Base-by-base conservation (phyloP, 1,140 invertebrate genomes). In the Hyles vespertilio region DNA sequence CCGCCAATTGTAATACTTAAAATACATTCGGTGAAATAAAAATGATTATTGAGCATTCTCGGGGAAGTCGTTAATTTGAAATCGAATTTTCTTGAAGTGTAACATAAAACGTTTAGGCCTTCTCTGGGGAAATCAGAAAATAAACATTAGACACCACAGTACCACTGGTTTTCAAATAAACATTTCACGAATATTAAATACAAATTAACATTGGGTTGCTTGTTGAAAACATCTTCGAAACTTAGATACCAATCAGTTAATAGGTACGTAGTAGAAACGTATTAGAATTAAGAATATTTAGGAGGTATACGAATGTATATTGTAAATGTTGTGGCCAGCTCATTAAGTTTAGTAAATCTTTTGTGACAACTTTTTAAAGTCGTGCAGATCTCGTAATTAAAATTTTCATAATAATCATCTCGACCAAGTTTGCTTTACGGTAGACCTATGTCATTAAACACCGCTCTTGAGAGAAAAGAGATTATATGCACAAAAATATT, bases 381-480 rank as follows among this genome's bases (percentile, higher is more conserved):
- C 8, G 36, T 40, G 36, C 36, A 40, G 36, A 40, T 62, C 47
- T 46, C 44, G 55, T 59, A 65, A 75, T 75, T 66, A 69, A 75
- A 67, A 72, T 75, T 66, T 69, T 65, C 54, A 67, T 62, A 65
- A 59, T 59, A 48, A 56, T 64, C 58, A 59, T 56, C 56, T 63
- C 47, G 36, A 46, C 51, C 56, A 56, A 60, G 34, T 63, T 59
- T 36, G 32, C 12, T 45, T 56, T 46, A 43, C 40, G 51, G 48
- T 40, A 8, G 22, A n/a, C 44, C 44, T 60, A 48, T 54, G 47
- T 40, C 36, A 46, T 47, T 40, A 40, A 8, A 2, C 36, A 40
- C 36, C 36, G 36, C 4, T 8, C 36, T 40, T 40, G 5, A 40
- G 8, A 5, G 36, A 40, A 40, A 40, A 40, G 4, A 5, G 36